phyloP scores from a whole-genome alignment of 2,888 invertebrate species.

The Hirtodrosophila alboralis region DNA sequence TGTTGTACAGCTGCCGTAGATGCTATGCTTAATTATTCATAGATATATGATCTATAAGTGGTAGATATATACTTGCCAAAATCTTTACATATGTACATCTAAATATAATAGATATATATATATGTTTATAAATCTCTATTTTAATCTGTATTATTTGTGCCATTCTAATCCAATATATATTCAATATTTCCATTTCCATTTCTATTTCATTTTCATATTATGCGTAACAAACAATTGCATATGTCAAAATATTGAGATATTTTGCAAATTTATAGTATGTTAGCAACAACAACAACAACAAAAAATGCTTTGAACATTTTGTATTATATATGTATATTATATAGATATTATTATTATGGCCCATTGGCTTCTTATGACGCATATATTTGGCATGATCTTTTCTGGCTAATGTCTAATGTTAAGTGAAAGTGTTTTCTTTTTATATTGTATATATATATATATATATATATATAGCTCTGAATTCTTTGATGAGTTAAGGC shows the following conservation, averaged over 20 bases:
- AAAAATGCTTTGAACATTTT: slow-evolving; percentile 21
- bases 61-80: slow-evolving; percentile 18
- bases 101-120: not conserved
- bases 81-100: slow-evolving; percentile 23
- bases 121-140: too few species aligned
- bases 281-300: too few species aligned
- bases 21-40: slow-evolving; percentile 74
- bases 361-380: slow-evolving; percentile 31
- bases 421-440: slow-evolving; percentile 30
- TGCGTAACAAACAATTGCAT: slow-evolving; percentile 62
- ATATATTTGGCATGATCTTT: slow-evolving; percentile 51
- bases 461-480: too few species aligned
- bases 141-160: not conserved
- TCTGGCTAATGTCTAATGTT: slow-evolving; percentile 8
- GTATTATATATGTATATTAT: not conserved
- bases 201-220: slow-evolving; percentile 42
- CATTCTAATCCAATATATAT: slow-evolving; percentile 30
- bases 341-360: not conserved
- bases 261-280: slow-evolving; percentile 54
- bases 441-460: too few species aligned
- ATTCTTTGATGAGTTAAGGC: too few species aligned
- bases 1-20: slow-evolving; percentile 65
- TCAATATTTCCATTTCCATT: slow-evolving; percentile 23
- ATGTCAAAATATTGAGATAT: slow-evolving; percentile 78
- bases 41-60: slow-evolving; percentile 39